Conservation (phyloP, 2,888 invertebrate species). For the Pherbina coryleti region DNA sequence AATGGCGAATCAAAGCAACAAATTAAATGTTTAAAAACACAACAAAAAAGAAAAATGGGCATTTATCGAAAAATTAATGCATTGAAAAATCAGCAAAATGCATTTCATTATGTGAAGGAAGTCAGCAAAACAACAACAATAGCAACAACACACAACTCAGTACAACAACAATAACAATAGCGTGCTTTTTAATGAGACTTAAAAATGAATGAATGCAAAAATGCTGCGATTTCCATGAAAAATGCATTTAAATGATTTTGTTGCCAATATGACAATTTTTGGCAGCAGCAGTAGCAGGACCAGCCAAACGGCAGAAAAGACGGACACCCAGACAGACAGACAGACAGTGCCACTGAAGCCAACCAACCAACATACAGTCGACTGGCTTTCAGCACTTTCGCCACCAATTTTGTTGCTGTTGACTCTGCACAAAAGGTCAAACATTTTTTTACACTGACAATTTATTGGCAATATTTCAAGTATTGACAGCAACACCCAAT, state of each 20-base stretch:
- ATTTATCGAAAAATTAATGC: background rate
- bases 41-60: background rate
- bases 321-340: background rate
- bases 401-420: background rate
- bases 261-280: too few relatives aligned
- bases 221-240: too few relatives aligned
- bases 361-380: background rate
- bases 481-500: constrained; percentile 47
- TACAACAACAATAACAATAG: background rate
- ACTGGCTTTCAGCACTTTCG: constrained; percentile 1
- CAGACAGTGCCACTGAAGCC: background rate
- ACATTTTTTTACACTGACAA: constrained; percentile 44
- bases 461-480: constrained; percentile 62
- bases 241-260: too few relatives aligned
- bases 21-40: background rate
- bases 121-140: background rate
- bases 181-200: too few relatives aligned
- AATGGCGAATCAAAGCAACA: background rate
- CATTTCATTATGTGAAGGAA: constrained; percentile 26
- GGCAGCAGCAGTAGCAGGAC: background rate
- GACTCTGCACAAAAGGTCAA: background rate
- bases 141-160: background rate
- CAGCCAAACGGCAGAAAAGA: background rate
- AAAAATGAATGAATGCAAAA: too few relatives aligned
- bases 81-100: constrained; percentile 34